A percentile compares a stretch with the other conserved stretches of the same genome.
These are phyloP conservation scores for Tetragnatha versicolor DNA, from an alignment of 1,140 invertebrate genomes.

Conservation along the genomic window DNA sequence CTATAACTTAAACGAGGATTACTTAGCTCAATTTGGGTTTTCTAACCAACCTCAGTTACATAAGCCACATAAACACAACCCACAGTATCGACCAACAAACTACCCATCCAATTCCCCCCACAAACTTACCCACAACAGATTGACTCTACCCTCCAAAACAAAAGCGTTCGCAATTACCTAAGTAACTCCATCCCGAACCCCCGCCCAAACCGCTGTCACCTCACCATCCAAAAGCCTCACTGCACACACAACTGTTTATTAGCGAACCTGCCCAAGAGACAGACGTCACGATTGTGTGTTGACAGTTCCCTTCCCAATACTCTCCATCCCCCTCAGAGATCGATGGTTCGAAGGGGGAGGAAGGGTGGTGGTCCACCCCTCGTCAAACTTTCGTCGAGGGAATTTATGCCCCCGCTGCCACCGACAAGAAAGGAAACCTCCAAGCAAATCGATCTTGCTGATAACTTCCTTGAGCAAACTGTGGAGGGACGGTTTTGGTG, in stretches of 20 bases:
- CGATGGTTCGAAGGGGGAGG: slow-evolving; percentile 35
- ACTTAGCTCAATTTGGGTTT: too few relatives aligned
- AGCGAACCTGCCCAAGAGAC: slow-evolving; percentile 30
- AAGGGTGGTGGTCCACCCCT: slow-evolving; percentile 2
- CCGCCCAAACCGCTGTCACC: too few relatives aligned
- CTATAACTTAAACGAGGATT: too few relatives aligned
- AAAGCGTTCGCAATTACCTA: too few relatives aligned
- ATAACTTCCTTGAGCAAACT: slow-evolving; percentile 33
- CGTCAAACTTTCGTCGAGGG: slow-evolving; percentile 38
- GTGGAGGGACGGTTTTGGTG: not conserved
- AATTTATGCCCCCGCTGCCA: slow-evolving; percentile 31
- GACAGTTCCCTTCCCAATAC: slow-evolving; percentile 35
- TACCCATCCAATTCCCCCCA: too few relatives aligned
- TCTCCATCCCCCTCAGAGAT: slow-evolving; percentile 13
- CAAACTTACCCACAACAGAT: too few relatives aligned
- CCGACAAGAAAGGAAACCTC: not conserved
- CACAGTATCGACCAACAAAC: too few relatives aligned
- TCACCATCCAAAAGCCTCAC: too few relatives aligned
- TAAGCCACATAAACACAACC: too few relatives aligned
- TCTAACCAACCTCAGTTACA: too few relatives aligned
- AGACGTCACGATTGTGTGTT: slow-evolving; percentile 48
- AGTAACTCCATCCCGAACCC: too few relatives aligned
- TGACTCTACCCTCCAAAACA: too few relatives aligned
- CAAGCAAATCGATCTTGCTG: slow-evolving; percentile 40
- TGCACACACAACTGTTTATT: slow-evolving; percentile 10